Evolutionary conservation across 2,888 invertebrate genomes (phyloP).

Genomic region (Brachypterus glaber): DNA sequence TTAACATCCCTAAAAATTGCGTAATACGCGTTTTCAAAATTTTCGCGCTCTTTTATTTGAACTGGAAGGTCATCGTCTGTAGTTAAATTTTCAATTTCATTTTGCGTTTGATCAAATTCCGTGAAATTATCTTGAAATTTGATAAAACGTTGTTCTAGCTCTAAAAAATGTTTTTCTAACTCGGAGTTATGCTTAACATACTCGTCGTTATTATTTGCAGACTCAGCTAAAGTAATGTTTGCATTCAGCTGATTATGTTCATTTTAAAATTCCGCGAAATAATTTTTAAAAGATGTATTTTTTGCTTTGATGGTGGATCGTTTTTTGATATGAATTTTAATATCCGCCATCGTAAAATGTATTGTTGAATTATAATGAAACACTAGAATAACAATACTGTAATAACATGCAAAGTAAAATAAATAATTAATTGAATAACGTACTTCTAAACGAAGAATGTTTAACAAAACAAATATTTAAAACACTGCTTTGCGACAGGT

Average conservation of each 20-base stretch:
- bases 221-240: background rate
- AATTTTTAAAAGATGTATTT: no score
- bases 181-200: background rate
- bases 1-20: background rate
- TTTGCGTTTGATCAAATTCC: slow-evolving; percentile 1
- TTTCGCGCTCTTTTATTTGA: background rate
- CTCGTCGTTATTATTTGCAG: background rate
- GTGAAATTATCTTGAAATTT: no score
- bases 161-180: background rate
- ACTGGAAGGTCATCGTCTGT: background rate
- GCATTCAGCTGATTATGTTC: background rate
- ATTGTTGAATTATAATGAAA: no score
- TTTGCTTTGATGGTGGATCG: no score
- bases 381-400: no score
- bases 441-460: no score
- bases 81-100: background rate
- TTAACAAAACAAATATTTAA: no score
- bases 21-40: background rate
- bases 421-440: no score
- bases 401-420: no score
- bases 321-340: no score
- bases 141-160: background rate
- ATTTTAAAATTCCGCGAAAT: background rate
- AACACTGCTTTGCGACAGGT: no score
- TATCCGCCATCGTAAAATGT: no score